Conservation (phyloP, 2,797 vertebrate genomes). For the Coluber constrictor region DNA sequence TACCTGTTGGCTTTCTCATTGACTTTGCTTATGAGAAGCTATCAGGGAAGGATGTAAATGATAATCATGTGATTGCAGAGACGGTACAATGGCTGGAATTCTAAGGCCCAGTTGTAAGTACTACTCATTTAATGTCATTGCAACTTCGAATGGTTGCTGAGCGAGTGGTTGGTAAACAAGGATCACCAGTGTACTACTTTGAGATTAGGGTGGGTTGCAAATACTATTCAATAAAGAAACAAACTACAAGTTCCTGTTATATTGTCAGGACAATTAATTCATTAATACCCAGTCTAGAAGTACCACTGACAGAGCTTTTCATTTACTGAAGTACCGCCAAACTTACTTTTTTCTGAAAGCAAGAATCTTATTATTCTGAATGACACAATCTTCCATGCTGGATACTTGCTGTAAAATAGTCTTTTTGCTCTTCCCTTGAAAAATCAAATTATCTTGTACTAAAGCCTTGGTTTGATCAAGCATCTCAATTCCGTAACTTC, state of each 20-base stretch:
- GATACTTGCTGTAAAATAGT: constrained; percentile 76
- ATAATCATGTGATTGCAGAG: not conserved
- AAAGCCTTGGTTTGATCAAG: constrained; percentile 80
- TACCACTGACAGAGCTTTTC: not conserved
- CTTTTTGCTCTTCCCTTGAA: constrained; percentile 82
- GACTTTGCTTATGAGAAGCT: not conserved
- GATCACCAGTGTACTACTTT: not conserved
- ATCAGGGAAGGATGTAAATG: not conserved
- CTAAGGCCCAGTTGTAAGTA: not conserved
- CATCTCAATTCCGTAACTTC: constrained; percentile 80
- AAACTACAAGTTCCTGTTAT: not conserved
- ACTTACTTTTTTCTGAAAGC: constrained; percentile 77
- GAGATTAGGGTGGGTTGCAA: not conserved
- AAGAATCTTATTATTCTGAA: constrained; percentile 83
- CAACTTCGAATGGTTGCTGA: not conserved
- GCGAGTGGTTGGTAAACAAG: not conserved
- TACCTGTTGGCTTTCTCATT: not conserved
- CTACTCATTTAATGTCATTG: not conserved
- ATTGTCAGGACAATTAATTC: not conserved
- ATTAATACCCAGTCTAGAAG: not conserved
- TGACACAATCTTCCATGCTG: constrained; percentile 75
- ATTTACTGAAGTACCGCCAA: not conserved
- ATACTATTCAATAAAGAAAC: not conserved
- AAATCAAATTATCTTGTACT: constrained; percentile 87
- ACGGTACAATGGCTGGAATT: not conserved